Conservation (phyloP, 35 echinoderm and acorn worm species). For the Heliocidaris tuberculata region DNA sequence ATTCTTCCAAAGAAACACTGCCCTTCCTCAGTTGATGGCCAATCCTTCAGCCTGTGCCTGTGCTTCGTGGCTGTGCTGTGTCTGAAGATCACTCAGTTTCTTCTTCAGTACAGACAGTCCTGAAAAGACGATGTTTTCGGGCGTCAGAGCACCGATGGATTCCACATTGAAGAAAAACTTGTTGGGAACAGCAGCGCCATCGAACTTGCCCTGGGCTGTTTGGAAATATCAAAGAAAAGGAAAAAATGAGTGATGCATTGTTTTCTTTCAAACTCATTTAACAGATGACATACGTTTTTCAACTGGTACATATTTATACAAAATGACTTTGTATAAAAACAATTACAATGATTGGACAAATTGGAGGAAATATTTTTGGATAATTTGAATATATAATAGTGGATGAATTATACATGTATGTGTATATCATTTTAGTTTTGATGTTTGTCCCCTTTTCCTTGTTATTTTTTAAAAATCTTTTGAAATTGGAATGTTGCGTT, state of each 20-base stretch:
- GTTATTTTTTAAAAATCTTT: too few relatives aligned
- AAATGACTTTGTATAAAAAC: too few relatives aligned
- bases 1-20: not conserved
- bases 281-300: not conserved
- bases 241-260: not conserved
- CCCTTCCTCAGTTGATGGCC: conserved; percentile 68
- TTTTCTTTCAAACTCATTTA: not conserved
- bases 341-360: too few relatives aligned
- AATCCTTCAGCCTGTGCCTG: conserved; percentile 81
- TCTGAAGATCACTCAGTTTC: conserved; percentile 97
- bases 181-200: conserved; percentile 62
- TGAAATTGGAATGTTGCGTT: too few relatives aligned
- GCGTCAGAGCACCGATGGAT: conserved; percentile 77
- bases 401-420: too few relatives aligned
- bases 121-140: conserved; percentile 79
- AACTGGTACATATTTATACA: not conserved
- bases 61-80: conserved; percentile 96
- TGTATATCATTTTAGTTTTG: too few relatives aligned
- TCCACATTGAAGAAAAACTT: conserved; percentile 96
- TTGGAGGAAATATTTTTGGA: too few relatives aligned
- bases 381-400: too few relatives aligned
- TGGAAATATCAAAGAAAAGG: conserved; percentile 6
- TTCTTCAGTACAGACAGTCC: conserved; percentile 94
- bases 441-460: too few relatives aligned
- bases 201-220: conserved; percentile 78